These are phyloP conservation scores for Accipiter virgatus DNA, from an alignment of 2,113 vertebrate species.

Conservation along the genomic window DNA sequence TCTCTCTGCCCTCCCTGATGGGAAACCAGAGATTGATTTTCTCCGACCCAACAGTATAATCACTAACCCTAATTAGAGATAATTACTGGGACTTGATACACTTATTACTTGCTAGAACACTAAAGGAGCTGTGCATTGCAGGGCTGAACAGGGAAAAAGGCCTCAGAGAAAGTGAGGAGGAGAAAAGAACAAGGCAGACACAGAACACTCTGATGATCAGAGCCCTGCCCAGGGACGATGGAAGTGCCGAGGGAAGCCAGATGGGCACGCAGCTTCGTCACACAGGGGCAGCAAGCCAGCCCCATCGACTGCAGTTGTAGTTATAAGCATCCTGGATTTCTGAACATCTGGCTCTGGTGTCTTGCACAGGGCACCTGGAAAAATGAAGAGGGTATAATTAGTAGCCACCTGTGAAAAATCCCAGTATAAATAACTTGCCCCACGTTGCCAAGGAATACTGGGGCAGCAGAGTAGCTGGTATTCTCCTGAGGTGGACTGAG, in stretches of 20 bases:
- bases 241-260: background rate
- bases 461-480: rapidly evolving
- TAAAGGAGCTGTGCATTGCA: constrained; percentile 72
- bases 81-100: constrained; percentile 96
- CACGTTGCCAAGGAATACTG: background rate
- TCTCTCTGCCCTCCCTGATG: constrained; percentile 81
- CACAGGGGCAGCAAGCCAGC: background rate
- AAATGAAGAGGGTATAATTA: background rate
- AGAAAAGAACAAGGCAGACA: background rate
- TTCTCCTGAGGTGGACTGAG: background rate
- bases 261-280: background rate
- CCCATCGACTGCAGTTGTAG: background rate
- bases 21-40: constrained; percentile 93
- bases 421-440: background rate
- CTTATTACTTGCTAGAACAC: constrained; percentile 90
- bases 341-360: background rate
- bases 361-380: background rate
- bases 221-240: background rate
- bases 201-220: background rate
- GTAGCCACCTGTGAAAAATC: background rate
- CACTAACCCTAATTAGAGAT: constrained; percentile 99
- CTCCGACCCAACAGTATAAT: constrained; percentile 93
- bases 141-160: background rate
- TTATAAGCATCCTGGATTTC: background rate
- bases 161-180: background rate